Evolutionary conservation across 2,797 vertebrate genomes (phyloP), one percentile per base, ranked within the genome.

Genomic region (Nyctibius grandis): DNA sequence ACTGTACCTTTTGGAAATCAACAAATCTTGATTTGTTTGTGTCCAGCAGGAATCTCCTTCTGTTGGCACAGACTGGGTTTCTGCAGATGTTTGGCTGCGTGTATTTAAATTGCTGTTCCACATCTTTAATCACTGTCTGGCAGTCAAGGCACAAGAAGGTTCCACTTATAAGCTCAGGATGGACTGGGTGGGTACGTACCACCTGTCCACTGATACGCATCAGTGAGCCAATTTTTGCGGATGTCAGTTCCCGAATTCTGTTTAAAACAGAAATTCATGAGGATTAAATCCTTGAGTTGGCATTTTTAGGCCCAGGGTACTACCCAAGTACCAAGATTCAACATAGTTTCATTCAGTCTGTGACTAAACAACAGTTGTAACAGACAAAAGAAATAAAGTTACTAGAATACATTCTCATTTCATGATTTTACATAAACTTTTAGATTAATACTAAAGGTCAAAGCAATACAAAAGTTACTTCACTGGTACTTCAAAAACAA

Each of bases 21-120:
- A 99, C 98, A 96, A 99, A 99, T 98, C 99, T 99, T 40, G 99
- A 99, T 67, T 99, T 99, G 98, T 99, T 99, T 7, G 99, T 99
- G 98, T 99, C 99, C 21, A 99, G 98, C 96, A 99, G 98, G 97
- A 99, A 99, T 95, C 99, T 98, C 68, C 98, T 97, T 51, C 99
- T 99, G 95, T 99, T 99, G 98, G 98, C 99, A 98, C 99, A 99
- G 91, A 99, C 99, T 1, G 99, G 99, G 96, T 99, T 99, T 65
- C 99, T 98, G 98, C 99, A 99, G 98, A 99, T 99, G 94, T 98
- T 99, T 2, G 99, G 99, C 33, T 99, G 99, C 0, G 99, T 99
- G 97, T 99, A 99, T 88, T 99, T 99, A 97, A 99, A 99, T 93
- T 99, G 99, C 97, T 99, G 99, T 15, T 99, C 98, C 93, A 99